Base-by-base conservation (phyloP, 2,113 vertebrate species). In the Noturus placidus region DNA sequence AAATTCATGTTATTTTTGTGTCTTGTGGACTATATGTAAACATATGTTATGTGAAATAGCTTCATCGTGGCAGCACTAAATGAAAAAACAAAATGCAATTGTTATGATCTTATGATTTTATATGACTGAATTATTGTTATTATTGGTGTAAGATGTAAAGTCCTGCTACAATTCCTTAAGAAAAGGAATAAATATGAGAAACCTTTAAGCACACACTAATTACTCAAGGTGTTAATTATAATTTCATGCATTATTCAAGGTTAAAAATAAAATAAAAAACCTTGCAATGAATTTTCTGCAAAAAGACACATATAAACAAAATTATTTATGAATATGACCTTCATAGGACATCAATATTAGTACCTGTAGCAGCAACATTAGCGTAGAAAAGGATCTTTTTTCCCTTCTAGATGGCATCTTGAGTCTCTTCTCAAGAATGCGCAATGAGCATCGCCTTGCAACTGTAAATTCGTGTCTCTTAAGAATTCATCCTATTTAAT, bases 401-500 rank as follows among this genome's bases (percentile, higher is more conserved):
- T 63, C 22, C 15, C 6, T 59, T 17, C 15, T 33, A 42, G n/a
- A 11, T 22, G 79, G 33, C 38, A 35, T 69, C 46, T 52, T 85
- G 33, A 79, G 61, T 27, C 89, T n/a, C 61, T 61, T 81, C 67
- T 20, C n/a, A 63, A 79, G 61, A 90, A 89, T 88, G 14, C 52
- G 69, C 86, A 88, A 87, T 84, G 56, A 87, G 86, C 33, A 59
- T 33, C 74, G 76, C 82, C 78, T 91, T 65, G 78, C 42, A 83
- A 87, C 69, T 86, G 87, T 81, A 85, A 86, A 91, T 90, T 81
- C 25, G 17, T 10, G 20, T 86, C 87, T 82, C 72, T 30, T 20
- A 76, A 61, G 69, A 83, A 63, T 86, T 81, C 14, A 1, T 81
- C 19, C n/a, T 50, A 82, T 67, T 54, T 87, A 90, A 90, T 84